A percentile compares a stretch with the other conserved stretches of the same genome.
Conservation (phyloP, 2,888 invertebrate species). For the Lasioglossum villosulum region DNA sequence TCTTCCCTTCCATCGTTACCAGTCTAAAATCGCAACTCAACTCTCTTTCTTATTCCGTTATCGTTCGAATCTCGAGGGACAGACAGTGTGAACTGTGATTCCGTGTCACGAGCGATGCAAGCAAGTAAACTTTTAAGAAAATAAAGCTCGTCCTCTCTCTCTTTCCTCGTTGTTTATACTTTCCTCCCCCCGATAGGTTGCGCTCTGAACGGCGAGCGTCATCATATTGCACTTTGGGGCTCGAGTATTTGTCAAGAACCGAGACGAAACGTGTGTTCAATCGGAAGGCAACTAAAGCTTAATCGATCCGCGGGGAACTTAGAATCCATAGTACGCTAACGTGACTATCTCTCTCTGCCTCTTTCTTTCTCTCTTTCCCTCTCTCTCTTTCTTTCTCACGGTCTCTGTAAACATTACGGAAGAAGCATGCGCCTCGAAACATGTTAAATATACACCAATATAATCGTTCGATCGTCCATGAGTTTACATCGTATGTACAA, state of each 20-base stretch:
- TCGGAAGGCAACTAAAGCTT: constrained; percentile 3
- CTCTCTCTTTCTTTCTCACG: not conserved
- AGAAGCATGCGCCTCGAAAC: constrained; percentile 48
- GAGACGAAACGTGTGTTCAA: not conserved
- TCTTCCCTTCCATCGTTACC: constrained; percentile 15
- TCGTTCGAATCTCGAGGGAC: not conserved
- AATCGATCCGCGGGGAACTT: constrained; percentile 26
- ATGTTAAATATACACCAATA: constrained; percentile 49
- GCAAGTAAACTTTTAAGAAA: constrained; percentile 6
- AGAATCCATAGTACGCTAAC: constrained; percentile 26
- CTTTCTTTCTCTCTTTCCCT: not conserved
- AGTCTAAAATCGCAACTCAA: constrained; percentile 20
- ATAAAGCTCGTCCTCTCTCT: constrained; percentile 16
- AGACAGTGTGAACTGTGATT: constrained; percentile 19
- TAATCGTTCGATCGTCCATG: constrained; percentile 49
- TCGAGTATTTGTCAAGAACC: constrained; percentile 52
- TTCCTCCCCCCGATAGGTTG: not conserved
- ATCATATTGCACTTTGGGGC: constrained; percentile 48
- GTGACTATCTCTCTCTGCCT: not conserved
- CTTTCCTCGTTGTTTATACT: not conserved
- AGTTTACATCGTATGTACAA: constrained; percentile 58
- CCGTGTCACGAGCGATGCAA: constrained; percentile 4
- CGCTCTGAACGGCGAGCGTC: not conserved
- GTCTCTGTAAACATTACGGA: constrained; percentile 17
- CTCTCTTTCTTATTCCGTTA: not conserved